Evolutionary conservation across 2,888 invertebrate species (phyloP), one percentile per base, ranked within the genome.

Genomic region (Lasioglossum leucozonium): DNA sequence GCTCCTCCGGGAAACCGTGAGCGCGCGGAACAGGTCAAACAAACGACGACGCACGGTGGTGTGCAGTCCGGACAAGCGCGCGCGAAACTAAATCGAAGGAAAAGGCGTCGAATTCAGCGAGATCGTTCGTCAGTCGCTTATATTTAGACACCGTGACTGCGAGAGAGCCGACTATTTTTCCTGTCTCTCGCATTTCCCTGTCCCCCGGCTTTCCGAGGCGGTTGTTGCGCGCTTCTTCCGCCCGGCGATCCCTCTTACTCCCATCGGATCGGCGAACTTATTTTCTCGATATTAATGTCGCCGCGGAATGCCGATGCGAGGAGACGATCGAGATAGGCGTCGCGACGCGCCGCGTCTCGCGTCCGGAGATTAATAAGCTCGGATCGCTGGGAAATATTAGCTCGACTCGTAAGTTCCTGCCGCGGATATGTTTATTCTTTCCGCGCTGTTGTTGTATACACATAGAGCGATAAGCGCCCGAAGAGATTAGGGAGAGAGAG

Each of bases 81-180:
- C 77, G 83, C 79, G 84, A 88, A 82, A 87, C 84, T 85, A 88
- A 88, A 88, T 75, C 73, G 75, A 81, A 77, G 80, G 72, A 80
- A 81, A 87, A 84, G 79, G 82, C 85, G 71, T 87, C 82, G 89
- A 87, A 91, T 91, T 87, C 85, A 85, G 72, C 72, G 78, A 81
- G 88, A 91, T 91, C 89, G 84, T 91, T 88, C 79, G 81, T 87
- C 91, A 81, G 81, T 71, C 47, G 58, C 2, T 76, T 90, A 87
- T 91, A 89, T 90, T 91, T 89, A 88, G 88, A 89, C n/a, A n/a
- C 77, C 72, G 71, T 77, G 84, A 79, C 81, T 67, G 58, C n/a
- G n/a, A n/a, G n/a, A n/a, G n/a, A 77, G 58, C 55, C 78, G 34
- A n/a, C 16, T 11, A 40, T 42, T 65, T 65, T 26, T 30, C 47